Evolutionary conservation across 2,797 vertebrate species (phyloP).

Genomic region (Coranthus polyacanthus): DNA sequence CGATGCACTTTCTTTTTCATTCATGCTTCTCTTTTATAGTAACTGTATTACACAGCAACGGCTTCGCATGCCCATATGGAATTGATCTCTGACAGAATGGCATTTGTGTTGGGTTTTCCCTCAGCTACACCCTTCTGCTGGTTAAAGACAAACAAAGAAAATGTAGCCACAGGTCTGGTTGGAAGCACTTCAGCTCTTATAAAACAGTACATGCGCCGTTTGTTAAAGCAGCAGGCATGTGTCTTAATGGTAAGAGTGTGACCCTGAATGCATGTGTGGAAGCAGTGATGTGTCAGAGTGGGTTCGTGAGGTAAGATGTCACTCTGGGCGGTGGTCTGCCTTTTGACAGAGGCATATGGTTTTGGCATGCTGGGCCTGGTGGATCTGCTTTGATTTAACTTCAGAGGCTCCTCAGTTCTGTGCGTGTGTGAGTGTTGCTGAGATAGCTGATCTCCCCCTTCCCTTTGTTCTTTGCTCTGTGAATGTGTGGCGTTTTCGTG

Average conservation of each 20-base stretch:
- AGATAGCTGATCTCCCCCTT: slow-evolving; percentile 12
- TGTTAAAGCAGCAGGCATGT: background rate
- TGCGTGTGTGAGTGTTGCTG: slow-evolving; percentile 28
- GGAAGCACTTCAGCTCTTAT: too few relatives aligned
- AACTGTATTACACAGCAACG: too few relatives aligned
- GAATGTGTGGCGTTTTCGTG: slow-evolving; percentile 4
- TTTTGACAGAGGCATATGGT: slow-evolving; percentile 28
- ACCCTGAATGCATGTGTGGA: slow-evolving; percentile 32
- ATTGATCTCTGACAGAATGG: too few relatives aligned
- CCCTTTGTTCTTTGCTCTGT: background rate
- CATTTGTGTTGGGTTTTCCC: too few relatives aligned
- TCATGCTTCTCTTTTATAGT: background rate
- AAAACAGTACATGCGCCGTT: too few relatives aligned
- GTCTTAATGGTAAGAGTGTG: slow-evolving; percentile 10
- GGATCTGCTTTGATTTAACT: slow-evolving; percentile 25
- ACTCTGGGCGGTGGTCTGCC: slow-evolving; percentile 50
- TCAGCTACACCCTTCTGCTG: too few relatives aligned
- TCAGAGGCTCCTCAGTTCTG: slow-evolving; percentile 8
- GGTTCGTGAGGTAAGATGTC: slow-evolving; percentile 54
- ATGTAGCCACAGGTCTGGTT: too few relatives aligned
- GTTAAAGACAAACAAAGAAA: too few relatives aligned
- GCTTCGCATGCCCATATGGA: background rate
- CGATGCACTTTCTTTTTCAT: background rate
- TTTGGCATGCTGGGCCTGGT: background rate
- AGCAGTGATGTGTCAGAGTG: slow-evolving; percentile 34